Percentiles rank a stretch among this genome's conserved stretches.
phyloP scores from a whole-genome alignment of 2,888 invertebrate genomes.

The Hirtodrosophila trivittata region DNA sequence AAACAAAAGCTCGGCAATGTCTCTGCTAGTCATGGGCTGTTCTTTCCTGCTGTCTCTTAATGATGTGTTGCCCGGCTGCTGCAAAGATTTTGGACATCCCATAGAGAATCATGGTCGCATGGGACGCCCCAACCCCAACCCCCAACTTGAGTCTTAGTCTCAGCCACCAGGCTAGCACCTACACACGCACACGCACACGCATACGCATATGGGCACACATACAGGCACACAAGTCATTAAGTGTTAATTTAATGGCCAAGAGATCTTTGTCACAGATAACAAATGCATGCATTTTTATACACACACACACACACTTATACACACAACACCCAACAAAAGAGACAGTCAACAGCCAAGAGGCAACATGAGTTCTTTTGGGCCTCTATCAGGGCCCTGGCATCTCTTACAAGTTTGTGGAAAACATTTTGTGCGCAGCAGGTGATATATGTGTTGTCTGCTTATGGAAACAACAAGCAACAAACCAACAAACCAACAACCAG shows the following conservation, averaged over 20 bases:
- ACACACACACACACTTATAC: slow-evolving; percentile 37
- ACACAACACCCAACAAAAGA: slow-evolving; percentile 8
- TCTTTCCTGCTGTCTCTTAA: slow-evolving; percentile 70
- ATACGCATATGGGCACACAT: slow-evolving; percentile 7
- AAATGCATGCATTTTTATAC: slow-evolving; percentile 65
- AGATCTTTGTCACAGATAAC: slow-evolving; percentile 80
- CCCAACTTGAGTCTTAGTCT: slow-evolving; percentile 1
- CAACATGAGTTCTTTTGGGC: slow-evolving; percentile 57
- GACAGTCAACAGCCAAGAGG: slow-evolving; percentile 38
- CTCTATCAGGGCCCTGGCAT: slow-evolving; percentile 69
- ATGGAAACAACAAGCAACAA: slow-evolving; percentile 49
- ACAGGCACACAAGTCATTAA: slow-evolving; percentile 76
- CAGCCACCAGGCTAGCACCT: slow-evolving; percentile 56
- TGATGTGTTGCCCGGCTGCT: slow-evolving; percentile 69
- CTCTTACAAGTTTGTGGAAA: slow-evolving; percentile 79
- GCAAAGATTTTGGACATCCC: slow-evolving; percentile 67
- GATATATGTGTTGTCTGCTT: slow-evolving; percentile 74
- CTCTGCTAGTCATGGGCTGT: slow-evolving; percentile 45
- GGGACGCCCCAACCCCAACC: slow-evolving; percentile 24
- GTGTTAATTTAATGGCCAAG: slow-evolving; percentile 81
- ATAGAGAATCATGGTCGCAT: slow-evolving; percentile 59
- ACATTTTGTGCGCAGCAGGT: slow-evolving; percentile 77
- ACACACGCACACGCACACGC: slow-evolving; percentile 33
- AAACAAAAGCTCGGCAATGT: slow-evolving; percentile 65
- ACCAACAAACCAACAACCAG: slow-evolving; percentile 23